Percentiles rank a stretch among this genome's conserved stretches.
Conservation (phyloP, 1,140 invertebrate species). For the Eriocheir sinensis region DNA sequence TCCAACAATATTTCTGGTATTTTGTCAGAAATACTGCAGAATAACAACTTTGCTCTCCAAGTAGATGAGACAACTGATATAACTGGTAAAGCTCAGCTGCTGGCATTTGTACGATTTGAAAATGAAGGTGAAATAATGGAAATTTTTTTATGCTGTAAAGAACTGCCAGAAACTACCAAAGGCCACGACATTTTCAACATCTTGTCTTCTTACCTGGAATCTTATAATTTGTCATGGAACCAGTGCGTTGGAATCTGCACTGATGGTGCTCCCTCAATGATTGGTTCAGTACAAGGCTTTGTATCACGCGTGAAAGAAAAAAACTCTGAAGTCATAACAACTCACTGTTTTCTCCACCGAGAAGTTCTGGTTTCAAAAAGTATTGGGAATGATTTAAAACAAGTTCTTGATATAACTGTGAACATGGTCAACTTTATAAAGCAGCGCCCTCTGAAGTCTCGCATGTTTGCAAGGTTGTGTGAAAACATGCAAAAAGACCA, state of each 20-base stretch:
- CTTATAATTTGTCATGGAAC: conserved; percentile 39
- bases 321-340: conserved; percentile 49
- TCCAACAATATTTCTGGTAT: conserved; percentile 41
- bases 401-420: conserved; percentile 51
- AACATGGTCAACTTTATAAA: conserved; percentile 19
- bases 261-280: conserved; percentile 26
- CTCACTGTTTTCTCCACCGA: conserved; percentile 47
- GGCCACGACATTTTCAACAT: conserved; percentile 38
- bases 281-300: conserved; percentile 39
- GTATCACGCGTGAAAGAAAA: conserved; percentile 46
- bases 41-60: conserved; percentile 53
- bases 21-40: conserved; percentile 39
- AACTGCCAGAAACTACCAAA: conserved; percentile 19
- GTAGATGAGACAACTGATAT: conserved; percentile 4
- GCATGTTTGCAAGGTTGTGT: conserved; percentile 57
- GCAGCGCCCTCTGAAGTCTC: conserved; percentile 33
- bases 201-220: too few species aligned
- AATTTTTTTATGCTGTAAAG: conserved; percentile 26
- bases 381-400: conserved; percentile 9
- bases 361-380: conserved; percentile 45
- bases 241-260: conserved; percentile 48
- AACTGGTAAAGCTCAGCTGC: conserved; percentile 24
- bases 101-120: too few species aligned
- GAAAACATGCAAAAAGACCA: conserved; percentile 54
- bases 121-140: conserved; percentile 39